Percentiles rank a stretch among this genome's conserved stretches.
phyloP scores from a whole-genome alignment of 1,140 invertebrate species.

The Danaus melanippus region DNA sequence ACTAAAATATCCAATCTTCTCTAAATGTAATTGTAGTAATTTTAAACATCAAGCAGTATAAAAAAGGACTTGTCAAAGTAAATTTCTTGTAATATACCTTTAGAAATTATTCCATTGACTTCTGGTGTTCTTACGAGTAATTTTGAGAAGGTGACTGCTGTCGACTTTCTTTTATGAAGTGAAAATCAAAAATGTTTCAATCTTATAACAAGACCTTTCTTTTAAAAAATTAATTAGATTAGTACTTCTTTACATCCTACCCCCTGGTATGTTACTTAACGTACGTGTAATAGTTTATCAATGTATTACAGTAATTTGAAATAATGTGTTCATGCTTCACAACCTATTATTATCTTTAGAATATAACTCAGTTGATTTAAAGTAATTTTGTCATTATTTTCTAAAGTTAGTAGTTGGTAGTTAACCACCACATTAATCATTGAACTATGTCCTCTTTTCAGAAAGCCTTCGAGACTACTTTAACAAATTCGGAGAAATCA shows the following conservation, averaged over 20 bases:
- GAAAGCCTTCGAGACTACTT: slow-evolving; percentile 99
- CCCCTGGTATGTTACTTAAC: not conserved
- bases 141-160: slow-evolving; percentile 49
- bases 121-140: slow-evolving; percentile 36
- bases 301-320: not conserved
- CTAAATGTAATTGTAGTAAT: no score
- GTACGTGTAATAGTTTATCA: not conserved
- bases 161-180: slow-evolving; percentile 56
- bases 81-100: slow-evolving; percentile 48
- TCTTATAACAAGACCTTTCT: no score
- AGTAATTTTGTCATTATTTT: no score
- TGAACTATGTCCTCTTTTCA: slow-evolving; percentile 76
- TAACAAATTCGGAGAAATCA: slow-evolving; percentile 98
- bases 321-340: slow-evolving; percentile 1
- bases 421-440: not conserved
- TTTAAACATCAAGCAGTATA: slow-evolving; percentile 29
- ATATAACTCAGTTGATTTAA: no score
- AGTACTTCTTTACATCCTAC: no score
- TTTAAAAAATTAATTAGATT: no score
- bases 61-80: slow-evolving; percentile 21
- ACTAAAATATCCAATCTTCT: no score
- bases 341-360: no score
- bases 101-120: slow-evolving; percentile 38
- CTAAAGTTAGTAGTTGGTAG: no score
- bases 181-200: slow-evolving; percentile 49